Percentiles rank a stretch among this genome's conserved stretches.
Conservation (phyloP, 2,888 invertebrate genomes). For the Euproctis similis region DNA sequence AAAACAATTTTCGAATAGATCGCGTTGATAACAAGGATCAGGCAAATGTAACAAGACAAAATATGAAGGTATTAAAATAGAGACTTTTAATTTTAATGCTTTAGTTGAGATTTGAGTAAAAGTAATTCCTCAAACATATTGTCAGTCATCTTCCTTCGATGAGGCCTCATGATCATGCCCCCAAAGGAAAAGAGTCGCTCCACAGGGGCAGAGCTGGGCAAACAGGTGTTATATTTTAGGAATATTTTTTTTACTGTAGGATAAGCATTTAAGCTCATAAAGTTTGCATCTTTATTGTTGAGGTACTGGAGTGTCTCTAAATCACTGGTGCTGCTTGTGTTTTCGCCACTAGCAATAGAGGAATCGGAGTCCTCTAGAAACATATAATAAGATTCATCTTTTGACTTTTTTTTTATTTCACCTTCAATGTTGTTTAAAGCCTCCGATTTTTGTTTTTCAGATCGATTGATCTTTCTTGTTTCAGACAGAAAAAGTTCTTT, state of each 20-base stretch:
- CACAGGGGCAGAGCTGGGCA: too few relatives aligned
- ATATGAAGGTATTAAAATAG: too few relatives aligned
- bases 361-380: background rate
- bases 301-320: background rate
- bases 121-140: background rate
- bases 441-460: slow-evolving; percentile 11
- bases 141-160: background rate
- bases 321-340: too few relatives aligned
- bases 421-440: slow-evolving; percentile 7
- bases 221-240: too few relatives aligned
- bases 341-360: background rate
- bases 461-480: slow-evolving; percentile 5
- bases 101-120: background rate
- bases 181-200: too few relatives aligned
- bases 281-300: background rate
- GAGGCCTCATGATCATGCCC: too few relatives aligned
- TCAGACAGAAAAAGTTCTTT: slow-evolving; percentile 1
- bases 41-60: background rate
- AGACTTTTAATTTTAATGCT: too few relatives aligned
- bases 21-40: too few relatives aligned
- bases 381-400: slow-evolving; percentile 6
- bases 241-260: background rate
- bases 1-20: background rate
- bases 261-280: background rate
- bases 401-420: slow-evolving; percentile 9